Evolutionary conservation across 2,888 invertebrate genomes (phyloP), one percentile per base, ranked within the genome.

Genomic region (Cryptophagus acutangulus): DNA sequence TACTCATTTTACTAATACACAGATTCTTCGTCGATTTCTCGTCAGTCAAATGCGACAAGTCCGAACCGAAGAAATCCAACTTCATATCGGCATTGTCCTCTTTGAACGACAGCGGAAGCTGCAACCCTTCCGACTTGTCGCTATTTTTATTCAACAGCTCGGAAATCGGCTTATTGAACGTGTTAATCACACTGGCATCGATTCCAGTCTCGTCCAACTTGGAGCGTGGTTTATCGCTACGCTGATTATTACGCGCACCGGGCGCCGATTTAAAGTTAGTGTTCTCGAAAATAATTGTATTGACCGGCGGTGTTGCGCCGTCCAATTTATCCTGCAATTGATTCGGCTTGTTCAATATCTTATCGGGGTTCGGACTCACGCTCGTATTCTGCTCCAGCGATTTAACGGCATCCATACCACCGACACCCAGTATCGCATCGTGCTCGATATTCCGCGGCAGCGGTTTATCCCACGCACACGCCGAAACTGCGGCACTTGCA

Each of bases 71-170:
- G 66, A 94, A 94, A 67, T 92, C 91, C 40, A 94, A 73, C 69
- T 92, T 92, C 79, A 93, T 88, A 61, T 91, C 91, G 58, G 89
- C 89, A 15, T 79, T 82, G 59, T 89, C 87, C 64, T 89, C 88
- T 41, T 80, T 79, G 58, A 86, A 87, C 1, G 80, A 73, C 64
- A 87, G 76, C n/a, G 81, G 83, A 59, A 88, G 72, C 43, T 73
- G 74, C 31, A 74, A 72, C 0, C 67, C 59, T 36, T 72, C 70
- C 8, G 65, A 49, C 38, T 63, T 62, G 31, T 64, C 51, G 52
- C 73, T 67, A 31, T 57, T 64, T 50, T 75, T 74, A 20, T 70
- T 71, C 44, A 75, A 62, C 34, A 57, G 38, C 10, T 57, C 55
- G 33, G 40, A 38, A 28, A 71, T 72, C 0, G 74, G 67, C 55